Evolutionary conservation across 2,888 invertebrate species (phyloP), one percentile per base, ranked within the genome.

Genomic region (Metallyticus violacea): DNA sequence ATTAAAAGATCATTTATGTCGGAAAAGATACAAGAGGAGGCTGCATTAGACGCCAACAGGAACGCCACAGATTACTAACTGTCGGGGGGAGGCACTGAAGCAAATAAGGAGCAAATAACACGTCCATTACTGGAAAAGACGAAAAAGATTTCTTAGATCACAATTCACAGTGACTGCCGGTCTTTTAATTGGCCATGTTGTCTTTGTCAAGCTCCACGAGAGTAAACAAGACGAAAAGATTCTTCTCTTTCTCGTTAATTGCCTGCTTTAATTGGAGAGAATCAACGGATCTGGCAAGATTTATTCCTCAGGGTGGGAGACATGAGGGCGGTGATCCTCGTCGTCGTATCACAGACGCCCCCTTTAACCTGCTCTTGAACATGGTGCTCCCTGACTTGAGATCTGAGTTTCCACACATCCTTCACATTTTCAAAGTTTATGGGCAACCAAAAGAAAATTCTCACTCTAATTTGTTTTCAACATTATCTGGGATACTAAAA

Each of bases 131-230:
- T 77, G 77, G n/a, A 29, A 83, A 62, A 4, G 40, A 62, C 40
- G 40, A 62, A 62, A 62, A 62, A 83, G 77, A 83, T 83, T 83
- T 83, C 83, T 83, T 83, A 82, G 82, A 86, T 86, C 86, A 86
- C 86, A 83, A 86, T 82, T 86, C 86, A 85, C 79, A 86, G 83
- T 28, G 82, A 76, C 26, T 26, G 76, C 76, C 77, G 79, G 86
- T 83, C 86, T 78, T 86, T 86, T 86, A 86, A 86, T 86, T 86
- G 86, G 83, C 82, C 82, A 82, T 78, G 83, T 83, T 77, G 83
- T 83, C 83, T 83, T 62, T 83, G 83, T 83, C 83, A 83, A 76
- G 27, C 83, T 77, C 6, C 22, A 22, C 40, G 29, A 76, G 83
- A 77, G 83, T 83, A 83, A 83, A 83, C 77, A 83, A 77, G 62